Evolutionary conservation across 2,888 invertebrate species (phyloP).

Genomic region (Silvanus unidentatus): DNA sequence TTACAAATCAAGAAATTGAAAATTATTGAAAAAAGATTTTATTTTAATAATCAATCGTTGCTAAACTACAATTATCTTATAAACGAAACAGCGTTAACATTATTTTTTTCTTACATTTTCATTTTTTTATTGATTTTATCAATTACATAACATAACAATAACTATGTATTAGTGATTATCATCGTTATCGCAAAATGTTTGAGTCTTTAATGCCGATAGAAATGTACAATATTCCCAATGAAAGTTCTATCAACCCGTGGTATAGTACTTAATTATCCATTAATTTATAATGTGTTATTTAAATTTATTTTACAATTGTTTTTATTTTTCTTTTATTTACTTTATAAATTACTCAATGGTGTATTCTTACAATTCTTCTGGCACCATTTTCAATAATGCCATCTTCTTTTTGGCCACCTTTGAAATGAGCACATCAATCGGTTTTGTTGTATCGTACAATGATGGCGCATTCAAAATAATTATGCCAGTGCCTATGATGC

Average conservation of each 20-base stretch:
- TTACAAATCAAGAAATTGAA: no score
- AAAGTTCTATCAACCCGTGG: no score
- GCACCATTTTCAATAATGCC: conserved; percentile 82
- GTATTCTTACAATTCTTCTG: conserved; percentile 48
- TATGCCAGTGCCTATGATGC: conserved; percentile 81
- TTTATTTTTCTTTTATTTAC: no score
- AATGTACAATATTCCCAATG: background rate
- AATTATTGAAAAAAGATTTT: no score
- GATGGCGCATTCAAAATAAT: conserved; percentile 89
- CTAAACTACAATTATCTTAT: conserved; percentile 2
- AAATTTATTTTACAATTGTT: no score
- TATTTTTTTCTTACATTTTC: background rate
- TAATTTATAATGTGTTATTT: no score
- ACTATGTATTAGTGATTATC: conserved; percentile 2
- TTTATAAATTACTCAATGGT: no score
- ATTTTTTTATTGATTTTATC: background rate
- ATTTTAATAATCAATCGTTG: background rate
- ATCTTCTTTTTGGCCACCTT: conserved; percentile 88
- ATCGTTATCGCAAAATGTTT: conserved; percentile 2
- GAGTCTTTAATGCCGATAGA: conserved; percentile 1
- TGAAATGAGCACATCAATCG: conserved; percentile 84
- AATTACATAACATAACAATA: conserved; percentile 2
- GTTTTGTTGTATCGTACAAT: conserved; percentile 83
- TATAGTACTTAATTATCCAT: no score
- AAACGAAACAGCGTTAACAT: conserved; percentile 2